Base-by-base conservation (phyloP, 2,888 invertebrate genomes). In the Allophyes oxyacanthae region DNA sequence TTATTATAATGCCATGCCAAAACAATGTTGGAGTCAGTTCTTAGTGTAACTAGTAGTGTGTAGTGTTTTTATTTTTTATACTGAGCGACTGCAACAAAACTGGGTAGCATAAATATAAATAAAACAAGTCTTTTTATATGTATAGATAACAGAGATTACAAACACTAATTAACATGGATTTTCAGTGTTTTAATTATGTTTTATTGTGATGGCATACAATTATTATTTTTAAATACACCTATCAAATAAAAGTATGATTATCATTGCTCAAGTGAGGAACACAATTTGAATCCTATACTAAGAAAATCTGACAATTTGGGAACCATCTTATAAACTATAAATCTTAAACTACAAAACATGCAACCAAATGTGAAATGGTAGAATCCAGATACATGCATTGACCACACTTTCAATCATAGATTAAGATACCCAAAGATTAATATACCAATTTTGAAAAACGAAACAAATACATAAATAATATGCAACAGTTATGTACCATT, bases 401-500 rank as follows among this genome's bases (percentile, higher is more conserved):
- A 51, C 28, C 50, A 56, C 20, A 36, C 26, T 46, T 36, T 38
- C 33, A 37, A 48, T 41, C 20, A 20, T 20, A 52, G 32, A 57
- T 20, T 53, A 48, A 45, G 8, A 37, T 56, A 56, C 52, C 71
- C 65, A 59, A 49, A 51, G 43, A 13, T 11, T 8, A 33, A 13
- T n/a, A 9, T 28, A 20, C 26, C 6, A 9, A 7, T 36, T 55
- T 54, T 46, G 42, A 28, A 51, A 64, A 44, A 58, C 34, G 41
- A 55, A 59, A 73, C 59, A 72, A 62, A 64, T 72, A 78, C 66
- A 72, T 72, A 65, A 74, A 72, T 73, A 81, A 78, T 81, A 73
- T 83, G 72, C 64, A 82, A 84, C 82, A 80, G 81, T 78, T 79
- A 78, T 85, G 86, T 94, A 94, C 93, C 93, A 93, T 92, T 88